Conservation (phyloP, 2,797 vertebrate genomes). For the Falco concolor region DNA sequence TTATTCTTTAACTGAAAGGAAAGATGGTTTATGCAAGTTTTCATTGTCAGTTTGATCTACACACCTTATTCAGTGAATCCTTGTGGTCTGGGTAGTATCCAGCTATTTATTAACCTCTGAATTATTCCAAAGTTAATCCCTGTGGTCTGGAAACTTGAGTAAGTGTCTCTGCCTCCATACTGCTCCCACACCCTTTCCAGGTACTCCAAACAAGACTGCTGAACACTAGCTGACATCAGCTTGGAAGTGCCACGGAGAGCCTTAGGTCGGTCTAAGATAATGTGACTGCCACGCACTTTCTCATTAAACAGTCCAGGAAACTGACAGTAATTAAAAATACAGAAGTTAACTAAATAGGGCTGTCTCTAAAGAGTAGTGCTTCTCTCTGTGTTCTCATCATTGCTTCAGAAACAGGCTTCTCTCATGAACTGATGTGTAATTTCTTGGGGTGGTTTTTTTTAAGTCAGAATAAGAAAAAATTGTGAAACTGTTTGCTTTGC, state of each 20-base stretch:
- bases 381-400: background rate
- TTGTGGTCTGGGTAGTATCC: background rate
- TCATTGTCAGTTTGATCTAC: background rate
- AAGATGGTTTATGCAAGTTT: background rate
- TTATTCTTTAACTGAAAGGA: background rate
- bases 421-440: background rate
- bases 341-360: background rate
- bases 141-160: background rate
- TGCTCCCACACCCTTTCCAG: background rate
- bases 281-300: background rate
- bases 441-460: background rate
- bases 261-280: background rate
- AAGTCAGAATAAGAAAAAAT: background rate
- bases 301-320: constrained; percentile 11
- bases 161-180: background rate
- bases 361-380: background rate
- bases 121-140: background rate
- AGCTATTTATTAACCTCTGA: background rate
- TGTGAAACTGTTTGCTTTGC: background rate
- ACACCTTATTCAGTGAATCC: background rate
- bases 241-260: background rate
- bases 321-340: constrained; percentile 21
- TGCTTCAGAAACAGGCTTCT: background rate
- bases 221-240: background rate
- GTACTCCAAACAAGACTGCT: background rate